Evolutionary conservation across 2,113 vertebrate species (phyloP).

Genomic region (Tyto alba): DNA sequence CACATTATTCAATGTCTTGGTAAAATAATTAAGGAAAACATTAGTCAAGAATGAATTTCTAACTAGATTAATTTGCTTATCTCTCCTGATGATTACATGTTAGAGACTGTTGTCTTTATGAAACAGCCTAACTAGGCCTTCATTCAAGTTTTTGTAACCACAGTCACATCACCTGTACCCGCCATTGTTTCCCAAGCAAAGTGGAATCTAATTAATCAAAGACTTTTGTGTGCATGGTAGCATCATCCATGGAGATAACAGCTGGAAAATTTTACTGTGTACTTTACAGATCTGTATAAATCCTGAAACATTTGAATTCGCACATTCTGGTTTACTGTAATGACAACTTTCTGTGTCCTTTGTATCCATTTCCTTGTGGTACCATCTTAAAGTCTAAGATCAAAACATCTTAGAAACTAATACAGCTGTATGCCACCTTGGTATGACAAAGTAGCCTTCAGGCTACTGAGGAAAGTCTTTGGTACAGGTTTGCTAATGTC

Average conservation of each 20-base stretch:
- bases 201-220: neutral
- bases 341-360: neutral
- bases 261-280: accelerated
- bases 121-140: neutral
- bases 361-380: neutral
- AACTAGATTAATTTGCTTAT: neutral
- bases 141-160: neutral
- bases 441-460: neutral
- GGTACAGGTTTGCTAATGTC: neutral
- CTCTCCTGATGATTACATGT: neutral
- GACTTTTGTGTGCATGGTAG: neutral
- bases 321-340: neutral
- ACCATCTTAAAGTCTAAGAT: neutral
- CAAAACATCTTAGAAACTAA: neutral
- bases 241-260: neutral
- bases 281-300: neutral
- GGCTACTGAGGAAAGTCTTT: neutral
- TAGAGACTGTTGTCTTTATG: neutral
- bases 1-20: neutral
- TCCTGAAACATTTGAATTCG: neutral
- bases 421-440: neutral
- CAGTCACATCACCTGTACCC: neutral
- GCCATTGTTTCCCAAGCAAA: neutral
- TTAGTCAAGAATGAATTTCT: neutral
- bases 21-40: neutral